These are phyloP conservation scores for Lutjanus campechanus DNA, from an alignment of 2,797 vertebrate species.

Conservation along the genomic window DNA sequence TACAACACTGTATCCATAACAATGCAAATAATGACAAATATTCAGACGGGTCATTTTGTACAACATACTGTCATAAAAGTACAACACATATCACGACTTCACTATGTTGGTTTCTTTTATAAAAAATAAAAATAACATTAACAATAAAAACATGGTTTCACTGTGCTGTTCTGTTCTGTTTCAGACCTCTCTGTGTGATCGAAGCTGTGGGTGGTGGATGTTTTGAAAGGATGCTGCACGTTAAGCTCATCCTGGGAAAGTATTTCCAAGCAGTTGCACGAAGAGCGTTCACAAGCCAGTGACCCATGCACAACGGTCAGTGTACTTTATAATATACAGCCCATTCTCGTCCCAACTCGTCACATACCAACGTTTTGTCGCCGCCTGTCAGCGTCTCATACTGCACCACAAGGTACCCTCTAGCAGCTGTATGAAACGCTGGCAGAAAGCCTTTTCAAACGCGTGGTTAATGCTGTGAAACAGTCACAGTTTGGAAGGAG, in stretches of 20 bases:
- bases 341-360: too few species aligned
- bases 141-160: constrained; percentile 54
- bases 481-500: too few species aligned
- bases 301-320: constrained; percentile 57
- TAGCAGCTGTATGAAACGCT: too few species aligned
- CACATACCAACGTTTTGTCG: too few species aligned
- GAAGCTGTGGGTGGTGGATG: constrained; percentile 45
- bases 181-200: constrained; percentile 24
- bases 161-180: constrained; percentile 32
- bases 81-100: constrained; percentile 59
- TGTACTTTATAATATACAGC: constrained; percentile 25
- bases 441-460: too few species aligned
- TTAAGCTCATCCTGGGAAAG: constrained; percentile 60
- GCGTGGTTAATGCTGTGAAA: too few species aligned
- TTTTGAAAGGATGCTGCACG: constrained; percentile 52
- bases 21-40: constrained; percentile 65
- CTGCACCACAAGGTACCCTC: too few species aligned
- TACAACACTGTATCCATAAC: constrained; percentile 65
- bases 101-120: constrained; percentile 54
- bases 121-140: constrained; percentile 68
- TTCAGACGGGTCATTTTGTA: constrained; percentile 53
- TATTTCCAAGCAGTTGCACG: constrained; percentile 57
- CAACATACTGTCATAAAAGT: constrained; percentile 56
- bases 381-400: too few species aligned
- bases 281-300: constrained; percentile 30